phyloP scores from a whole-genome alignment of 1,140 invertebrate species.

The Stegodyphus dumicola region DNA sequence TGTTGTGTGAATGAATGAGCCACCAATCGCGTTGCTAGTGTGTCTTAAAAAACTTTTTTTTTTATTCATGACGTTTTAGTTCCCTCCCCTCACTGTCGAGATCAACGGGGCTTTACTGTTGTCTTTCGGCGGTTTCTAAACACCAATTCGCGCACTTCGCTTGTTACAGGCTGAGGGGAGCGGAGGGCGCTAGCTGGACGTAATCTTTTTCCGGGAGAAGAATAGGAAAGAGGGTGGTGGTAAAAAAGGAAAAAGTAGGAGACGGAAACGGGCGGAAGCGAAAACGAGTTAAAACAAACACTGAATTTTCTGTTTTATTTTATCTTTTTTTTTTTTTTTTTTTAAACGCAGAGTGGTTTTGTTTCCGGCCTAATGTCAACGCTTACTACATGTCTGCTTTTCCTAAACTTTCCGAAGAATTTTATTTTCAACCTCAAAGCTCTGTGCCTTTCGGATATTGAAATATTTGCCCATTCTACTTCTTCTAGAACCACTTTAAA shows the following conservation, averaged over 20 bases:
- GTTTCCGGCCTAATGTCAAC: conserved; percentile 45
- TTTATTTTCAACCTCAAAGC: neutral
- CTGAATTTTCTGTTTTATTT: conserved; percentile 18
- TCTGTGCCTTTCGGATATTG: no score
- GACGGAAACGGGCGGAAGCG: conserved; percentile 52
- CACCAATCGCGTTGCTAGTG: conserved; percentile 9
- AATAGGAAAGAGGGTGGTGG: neutral
- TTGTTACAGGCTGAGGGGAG: neutral
- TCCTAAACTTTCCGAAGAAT: conserved; percentile 1
- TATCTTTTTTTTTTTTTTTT: conserved; percentile 40
- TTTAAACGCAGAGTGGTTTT: conserved; percentile 36
- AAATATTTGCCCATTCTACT: no score
- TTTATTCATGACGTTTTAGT: neutral
- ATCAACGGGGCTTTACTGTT: conserved; percentile 36
- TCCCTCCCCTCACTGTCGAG: neutral
- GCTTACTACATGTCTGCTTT: conserved; percentile 10
- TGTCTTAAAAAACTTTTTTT: conserved; percentile 26
- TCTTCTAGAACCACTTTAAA: no score
- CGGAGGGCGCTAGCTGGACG: conserved; percentile 6
- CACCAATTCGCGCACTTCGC: conserved; percentile 36
- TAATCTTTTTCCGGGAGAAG: conserved; percentile 18
- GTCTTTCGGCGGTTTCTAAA: conserved; percentile 58
- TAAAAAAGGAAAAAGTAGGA: conserved; percentile 18
- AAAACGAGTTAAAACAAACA: conserved; percentile 61
- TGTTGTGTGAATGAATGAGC: conserved; percentile 50